phyloP scores from a whole-genome alignment of 2,113 vertebrate species.

The Caracal caracal region DNA sequence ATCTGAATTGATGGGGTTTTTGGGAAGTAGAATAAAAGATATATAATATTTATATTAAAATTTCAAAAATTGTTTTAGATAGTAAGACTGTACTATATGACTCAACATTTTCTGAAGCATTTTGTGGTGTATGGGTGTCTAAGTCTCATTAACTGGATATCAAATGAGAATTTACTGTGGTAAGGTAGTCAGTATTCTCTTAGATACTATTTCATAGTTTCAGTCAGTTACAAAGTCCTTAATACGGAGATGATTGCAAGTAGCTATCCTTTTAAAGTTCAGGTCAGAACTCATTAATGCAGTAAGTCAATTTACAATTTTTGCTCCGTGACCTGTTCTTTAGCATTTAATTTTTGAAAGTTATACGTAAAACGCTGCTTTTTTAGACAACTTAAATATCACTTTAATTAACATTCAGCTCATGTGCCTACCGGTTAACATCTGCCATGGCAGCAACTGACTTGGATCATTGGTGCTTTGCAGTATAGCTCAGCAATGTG shows the following conservation, averaged over 20 bases:
- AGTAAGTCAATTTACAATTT: not conserved
- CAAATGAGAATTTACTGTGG: not conserved
- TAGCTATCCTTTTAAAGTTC: constrained; percentile 32
- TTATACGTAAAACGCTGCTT: not conserved
- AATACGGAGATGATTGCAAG: not conserved
- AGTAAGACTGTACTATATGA: not conserved
- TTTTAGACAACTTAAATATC: not conserved
- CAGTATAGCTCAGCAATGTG: not conserved
- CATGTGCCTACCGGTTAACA: not conserved
- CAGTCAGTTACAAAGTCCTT: not conserved
- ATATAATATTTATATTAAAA: not conserved
- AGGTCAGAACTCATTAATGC: constrained; percentile 27
- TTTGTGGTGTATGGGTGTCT: not conserved
- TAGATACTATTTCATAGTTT: not conserved
- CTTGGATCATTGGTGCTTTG: not conserved
- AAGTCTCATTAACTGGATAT: not conserved
- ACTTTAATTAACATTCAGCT: not conserved
- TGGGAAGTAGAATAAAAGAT: not conserved
- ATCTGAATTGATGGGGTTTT: not conserved
- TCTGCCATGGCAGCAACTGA: not conserved
- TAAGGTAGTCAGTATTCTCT: not conserved
- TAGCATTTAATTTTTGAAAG: constrained; percentile 34
- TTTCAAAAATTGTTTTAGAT: not conserved
- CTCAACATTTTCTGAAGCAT: not conserved
- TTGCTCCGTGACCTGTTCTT: constrained; percentile 15